phyloP scores from a whole-genome alignment of 2,797 vertebrate species.

The Capromys pilorides region DNA sequence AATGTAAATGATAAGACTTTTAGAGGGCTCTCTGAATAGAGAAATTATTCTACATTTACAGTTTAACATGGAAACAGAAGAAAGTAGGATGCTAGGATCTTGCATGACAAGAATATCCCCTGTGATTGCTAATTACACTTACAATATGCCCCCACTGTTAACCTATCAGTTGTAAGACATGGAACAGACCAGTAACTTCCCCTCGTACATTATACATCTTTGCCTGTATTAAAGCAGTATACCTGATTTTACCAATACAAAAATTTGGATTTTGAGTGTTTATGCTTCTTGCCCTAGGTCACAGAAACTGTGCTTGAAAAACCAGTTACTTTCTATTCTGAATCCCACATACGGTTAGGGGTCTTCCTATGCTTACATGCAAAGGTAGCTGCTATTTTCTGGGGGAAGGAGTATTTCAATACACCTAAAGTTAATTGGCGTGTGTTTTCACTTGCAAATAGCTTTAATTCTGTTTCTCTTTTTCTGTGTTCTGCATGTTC shows the following conservation, averaged over 20 bases:
- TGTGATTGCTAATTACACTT: slow-evolving; percentile 49
- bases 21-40: neutral
- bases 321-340: neutral
- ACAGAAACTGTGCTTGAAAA: neutral
- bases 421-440: neutral
- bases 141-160: neutral
- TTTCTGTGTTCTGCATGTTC: slow-evolving; percentile 8
- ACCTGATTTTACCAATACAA: neutral
- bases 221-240: neutral
- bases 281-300: neutral
- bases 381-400: neutral
- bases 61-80: slow-evolving; percentile 2
- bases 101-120: neutral
- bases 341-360: neutral
- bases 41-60: slow-evolving; percentile 20
- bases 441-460: neutral
- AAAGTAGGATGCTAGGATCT: neutral
- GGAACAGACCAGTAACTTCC: neutral
- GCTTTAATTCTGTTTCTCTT: slow-evolving; percentile 26
- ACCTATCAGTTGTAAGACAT: slow-evolving; percentile 31
- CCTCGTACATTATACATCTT: neutral
- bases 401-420: neutral
- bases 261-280: slow-evolving; percentile 3
- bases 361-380: neutral
- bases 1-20: neutral